Percentiles rank a stretch among this genome's conserved stretches.
Conservation (phyloP, 2,888 invertebrate species). For the Tortricodes alternella region DNA sequence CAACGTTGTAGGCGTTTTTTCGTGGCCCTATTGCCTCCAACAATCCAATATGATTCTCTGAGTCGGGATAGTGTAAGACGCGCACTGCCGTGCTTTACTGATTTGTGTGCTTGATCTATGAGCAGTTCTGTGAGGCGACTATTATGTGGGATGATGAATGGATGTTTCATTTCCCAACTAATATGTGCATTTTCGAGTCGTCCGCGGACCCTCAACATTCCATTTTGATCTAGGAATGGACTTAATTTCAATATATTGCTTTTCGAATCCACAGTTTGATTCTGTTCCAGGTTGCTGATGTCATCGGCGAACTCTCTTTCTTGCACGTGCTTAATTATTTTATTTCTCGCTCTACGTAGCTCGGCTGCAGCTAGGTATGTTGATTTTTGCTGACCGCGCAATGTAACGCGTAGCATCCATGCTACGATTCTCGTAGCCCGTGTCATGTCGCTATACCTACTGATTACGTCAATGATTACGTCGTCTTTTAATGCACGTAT, state of each 20-base stretch:
- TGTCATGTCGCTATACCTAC: background rate
- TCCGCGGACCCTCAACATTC: conserved; percentile 27
- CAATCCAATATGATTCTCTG: background rate
- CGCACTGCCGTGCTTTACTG: background rate
- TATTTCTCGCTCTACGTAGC: background rate
- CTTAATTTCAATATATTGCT: conserved; percentile 26
- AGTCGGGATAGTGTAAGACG: background rate
- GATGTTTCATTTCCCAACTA: background rate
- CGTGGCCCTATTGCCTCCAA: background rate
- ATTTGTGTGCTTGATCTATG: background rate
- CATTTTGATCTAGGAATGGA: conserved; percentile 26
- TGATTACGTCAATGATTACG: conserved; percentile 4
- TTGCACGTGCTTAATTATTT: background rate
- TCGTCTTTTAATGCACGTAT: background rate
- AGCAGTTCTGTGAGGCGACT: background rate
- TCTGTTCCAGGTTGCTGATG: background rate
- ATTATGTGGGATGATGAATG: background rate
- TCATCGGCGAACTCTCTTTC: background rate
- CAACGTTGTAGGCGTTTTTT: background rate
- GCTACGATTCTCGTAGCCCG: conserved; percentile 4
- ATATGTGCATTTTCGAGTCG: conserved; percentile 16
- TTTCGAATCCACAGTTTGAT: conserved; percentile 2
- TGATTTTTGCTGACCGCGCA: background rate
- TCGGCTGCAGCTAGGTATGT: background rate
- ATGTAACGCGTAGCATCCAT: conserved; percentile 15